Evolutionary conservation across 1,140 invertebrate species (phyloP).

Genomic region (Phymastichus coffea): DNA sequence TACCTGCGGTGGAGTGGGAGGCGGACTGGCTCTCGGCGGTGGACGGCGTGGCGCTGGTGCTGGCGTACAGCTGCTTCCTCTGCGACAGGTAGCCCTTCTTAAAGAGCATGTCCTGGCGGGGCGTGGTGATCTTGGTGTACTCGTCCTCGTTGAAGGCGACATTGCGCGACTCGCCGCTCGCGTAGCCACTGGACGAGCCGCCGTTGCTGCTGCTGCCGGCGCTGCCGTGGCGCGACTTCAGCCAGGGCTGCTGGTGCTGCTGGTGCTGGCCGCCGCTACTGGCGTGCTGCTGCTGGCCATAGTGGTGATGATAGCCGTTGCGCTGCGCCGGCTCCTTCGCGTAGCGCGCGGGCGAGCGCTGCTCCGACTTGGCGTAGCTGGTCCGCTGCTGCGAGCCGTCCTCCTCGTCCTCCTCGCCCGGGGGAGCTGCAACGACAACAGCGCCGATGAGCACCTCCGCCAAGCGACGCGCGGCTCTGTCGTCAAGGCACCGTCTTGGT

Average conservation of each 20-base stretch:
- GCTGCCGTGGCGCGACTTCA: not conserved
- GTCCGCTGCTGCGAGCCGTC: conserved; percentile 31
- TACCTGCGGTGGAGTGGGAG: conserved; percentile 56
- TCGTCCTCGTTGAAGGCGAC: conserved; percentile 60
- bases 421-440: conserved; percentile 42
- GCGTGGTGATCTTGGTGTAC: conserved; percentile 71
- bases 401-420: conserved; percentile 53
- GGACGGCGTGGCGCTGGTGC: conserved; percentile 54
- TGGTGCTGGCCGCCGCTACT: no score
- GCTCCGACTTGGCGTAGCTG: not conserved
- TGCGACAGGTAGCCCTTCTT: conserved; percentile 70
- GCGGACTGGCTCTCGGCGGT: conserved; percentile 55
- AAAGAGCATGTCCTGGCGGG: conserved; percentile 71
- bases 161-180: conserved; percentile 37
- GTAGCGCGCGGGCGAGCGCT: not conserved
- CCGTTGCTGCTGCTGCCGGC: conserved; percentile 5
- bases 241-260: no score
- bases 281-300: no score
- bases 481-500: conserved; percentile 56
- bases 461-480: conserved; percentile 21
- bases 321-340: conserved; percentile 1
- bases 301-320: no score
- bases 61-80: conserved; percentile 51
- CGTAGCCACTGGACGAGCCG: conserved; percentile 31
- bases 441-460: not conserved